phyloP scores from a whole-genome alignment of 2,888 invertebrate genomes.

The Mylabris sibirica region DNA sequence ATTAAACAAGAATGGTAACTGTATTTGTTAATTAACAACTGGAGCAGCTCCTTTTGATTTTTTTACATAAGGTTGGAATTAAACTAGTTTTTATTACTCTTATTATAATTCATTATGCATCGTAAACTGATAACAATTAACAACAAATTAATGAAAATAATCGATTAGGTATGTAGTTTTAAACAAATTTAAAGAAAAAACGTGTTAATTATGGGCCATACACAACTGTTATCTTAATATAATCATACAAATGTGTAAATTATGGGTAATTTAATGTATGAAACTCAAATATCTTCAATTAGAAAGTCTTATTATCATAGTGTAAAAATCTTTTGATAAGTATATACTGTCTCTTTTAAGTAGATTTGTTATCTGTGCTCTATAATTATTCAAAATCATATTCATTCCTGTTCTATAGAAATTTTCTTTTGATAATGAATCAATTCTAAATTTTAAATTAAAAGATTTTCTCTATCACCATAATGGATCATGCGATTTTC shows the following conservation, averaged over 20 bases:
- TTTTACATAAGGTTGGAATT: not conserved
- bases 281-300: too few species aligned
- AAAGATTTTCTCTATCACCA: not conserved
- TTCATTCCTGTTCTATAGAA: too few species aligned
- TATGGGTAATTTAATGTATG: too few species aligned
- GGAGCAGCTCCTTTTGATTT: too few species aligned
- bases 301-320: too few species aligned
- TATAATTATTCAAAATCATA: too few species aligned
- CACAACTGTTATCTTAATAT: not conserved
- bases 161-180: too few species aligned
- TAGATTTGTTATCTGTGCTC: too few species aligned
- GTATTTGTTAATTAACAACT: not conserved
- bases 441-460: not conserved
- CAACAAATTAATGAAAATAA: not conserved
- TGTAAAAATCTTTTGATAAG: too few species aligned
- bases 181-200: not conserved
- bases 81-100: not conserved
- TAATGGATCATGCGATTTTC: not conserved
- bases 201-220: not conserved
- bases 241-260: too few species aligned
- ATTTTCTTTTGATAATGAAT: not conserved
- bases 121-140: conserved; percentile 2
- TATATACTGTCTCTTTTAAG: too few species aligned
- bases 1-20: too few species aligned
- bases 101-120: not conserved